A percentile compares a stretch with the other conserved stretches of the same genome.
These are phyloP conservation scores for Pachyuromys duprasi DNA, from an alignment of 2,797 vertebrate species.

Conservation along the genomic window DNA sequence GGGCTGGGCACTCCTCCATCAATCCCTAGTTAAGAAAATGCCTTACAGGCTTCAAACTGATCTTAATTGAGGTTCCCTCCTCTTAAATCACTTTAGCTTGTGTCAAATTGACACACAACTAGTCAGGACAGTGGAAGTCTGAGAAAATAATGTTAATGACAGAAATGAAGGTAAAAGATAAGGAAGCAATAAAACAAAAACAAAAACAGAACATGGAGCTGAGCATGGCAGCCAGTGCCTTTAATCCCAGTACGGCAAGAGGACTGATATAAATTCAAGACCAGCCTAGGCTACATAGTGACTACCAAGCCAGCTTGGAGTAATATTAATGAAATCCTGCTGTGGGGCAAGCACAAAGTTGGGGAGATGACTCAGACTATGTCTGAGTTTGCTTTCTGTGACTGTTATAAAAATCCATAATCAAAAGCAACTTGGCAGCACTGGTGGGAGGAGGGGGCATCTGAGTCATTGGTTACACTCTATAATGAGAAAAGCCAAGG, in stretches of 20 bases:
- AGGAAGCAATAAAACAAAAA: not conserved
- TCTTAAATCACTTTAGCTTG: not conserved
- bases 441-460: not conserved
- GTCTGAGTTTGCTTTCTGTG: not conserved
- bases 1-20: no score
- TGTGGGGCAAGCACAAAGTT: not conserved
- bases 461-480: not conserved
- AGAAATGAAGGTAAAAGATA: constrained; percentile 17
- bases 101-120: not conserved
- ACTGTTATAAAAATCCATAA: not conserved
- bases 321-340: not conserved
- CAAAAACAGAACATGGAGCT: not conserved
- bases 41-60: no score
- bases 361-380: not conserved
- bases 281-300: not conserved
- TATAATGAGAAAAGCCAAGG: not conserved
- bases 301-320: not conserved
- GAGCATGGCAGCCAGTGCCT: no score
- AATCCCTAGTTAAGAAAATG: not conserved
- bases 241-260: not conserved
- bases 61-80: not conserved
- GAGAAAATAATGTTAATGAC: not conserved
- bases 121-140: not conserved
- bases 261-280: not conserved
- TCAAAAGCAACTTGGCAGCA: not conserved